A percentile compares a stretch with the other conserved stretches of the same genome.
Conservation (phyloP, 2,888 invertebrate genomes). For the Coelinius sp. region DNA sequence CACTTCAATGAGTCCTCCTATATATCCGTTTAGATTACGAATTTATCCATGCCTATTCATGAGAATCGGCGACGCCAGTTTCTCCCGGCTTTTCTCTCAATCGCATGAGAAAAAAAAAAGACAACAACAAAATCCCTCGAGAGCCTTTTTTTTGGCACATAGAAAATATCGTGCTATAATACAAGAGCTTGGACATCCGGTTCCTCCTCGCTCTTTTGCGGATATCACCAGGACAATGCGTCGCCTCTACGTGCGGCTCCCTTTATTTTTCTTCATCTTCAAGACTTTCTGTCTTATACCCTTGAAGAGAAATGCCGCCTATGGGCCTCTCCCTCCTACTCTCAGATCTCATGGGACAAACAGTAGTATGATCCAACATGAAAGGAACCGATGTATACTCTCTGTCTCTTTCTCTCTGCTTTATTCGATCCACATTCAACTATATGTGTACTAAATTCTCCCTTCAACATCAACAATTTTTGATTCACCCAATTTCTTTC, state of each 20-base stretch:
- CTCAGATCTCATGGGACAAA: constrained; percentile 55
- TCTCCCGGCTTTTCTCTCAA: not conserved
- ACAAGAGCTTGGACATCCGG: constrained; percentile 37
- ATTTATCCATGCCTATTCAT: constrained; percentile 6
- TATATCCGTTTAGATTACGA: not conserved
- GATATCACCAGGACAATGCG: constrained; percentile 4
- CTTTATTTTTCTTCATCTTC: constrained; percentile 32
- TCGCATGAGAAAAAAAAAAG: not conserved
- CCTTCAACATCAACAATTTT: too few relatives aligned
- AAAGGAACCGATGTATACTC: constrained; percentile 59
- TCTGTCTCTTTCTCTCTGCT: not conserved
- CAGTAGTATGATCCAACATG: constrained; percentile 67
- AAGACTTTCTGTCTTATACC: constrained; percentile 41
- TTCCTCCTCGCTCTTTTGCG: not conserved
- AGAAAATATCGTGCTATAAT: not conserved
- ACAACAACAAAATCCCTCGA: not conserved
- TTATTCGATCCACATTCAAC: not conserved
- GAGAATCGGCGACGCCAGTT: not conserved
- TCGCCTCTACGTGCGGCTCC: constrained; percentile 17
- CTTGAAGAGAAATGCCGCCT: constrained; percentile 32
- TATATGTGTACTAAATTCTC: too few relatives aligned
- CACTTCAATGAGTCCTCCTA: not conserved
- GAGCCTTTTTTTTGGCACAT: not conserved
- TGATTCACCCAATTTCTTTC: not conserved
- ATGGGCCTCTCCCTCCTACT: constrained; percentile 40